Evolutionary conservation across 2,888 invertebrate genomes (phyloP), one percentile per base, ranked within the genome.

Genomic region (Baccha elongata): DNA sequence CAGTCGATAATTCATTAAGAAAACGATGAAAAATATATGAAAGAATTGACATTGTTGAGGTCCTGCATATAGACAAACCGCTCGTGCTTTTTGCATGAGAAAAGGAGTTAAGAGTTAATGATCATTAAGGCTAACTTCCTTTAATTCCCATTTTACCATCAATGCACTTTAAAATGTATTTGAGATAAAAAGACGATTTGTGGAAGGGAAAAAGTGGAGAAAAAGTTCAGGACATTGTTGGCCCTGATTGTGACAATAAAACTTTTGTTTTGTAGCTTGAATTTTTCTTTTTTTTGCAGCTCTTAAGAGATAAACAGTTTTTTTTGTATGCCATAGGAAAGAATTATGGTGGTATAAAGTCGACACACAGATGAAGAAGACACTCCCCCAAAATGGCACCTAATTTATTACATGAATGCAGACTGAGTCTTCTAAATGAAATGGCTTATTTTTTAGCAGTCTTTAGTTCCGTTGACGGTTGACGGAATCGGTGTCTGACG

Each of bases 1-100:
- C 53, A 42, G 55, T 65, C 48, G 65, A 65, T 65, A 73, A 55
- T 73, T 73, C 55, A 40, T 73, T 73, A 48, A 52, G 71, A 21
- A 29, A 26, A 17, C 42, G n/a, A 42, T 55, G n/a, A 26, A 26
- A 29, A 46, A 55, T 15, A 17, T 17, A 19, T 19, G 44, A 44
- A 10, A 17, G 15, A 10, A 40, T 13, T 53, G 35, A 26, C 11
- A 32, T 17, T 29, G 40, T 29, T 11, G 40, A 19, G 44, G 19
- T 21, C 11, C 8, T 21, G n/a, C 32, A 10, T 13, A 15, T 35
- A 26, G 35, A 50, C 60, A 21, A 40, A 60, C 50, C 42, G 17
- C 19, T 13, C 15, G 44, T 3, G 46, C 17, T 11, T 50, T 42
- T 11, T 15, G 42, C 58, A 48, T 48, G n/a, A n/a, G 23, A 32